A percentile compares a stretch with the other conserved stretches of the same genome.
These are phyloP conservation scores for Drosophila colorata DNA, from an alignment of 2,888 invertebrate genomes.

Conservation along the genomic window DNA sequence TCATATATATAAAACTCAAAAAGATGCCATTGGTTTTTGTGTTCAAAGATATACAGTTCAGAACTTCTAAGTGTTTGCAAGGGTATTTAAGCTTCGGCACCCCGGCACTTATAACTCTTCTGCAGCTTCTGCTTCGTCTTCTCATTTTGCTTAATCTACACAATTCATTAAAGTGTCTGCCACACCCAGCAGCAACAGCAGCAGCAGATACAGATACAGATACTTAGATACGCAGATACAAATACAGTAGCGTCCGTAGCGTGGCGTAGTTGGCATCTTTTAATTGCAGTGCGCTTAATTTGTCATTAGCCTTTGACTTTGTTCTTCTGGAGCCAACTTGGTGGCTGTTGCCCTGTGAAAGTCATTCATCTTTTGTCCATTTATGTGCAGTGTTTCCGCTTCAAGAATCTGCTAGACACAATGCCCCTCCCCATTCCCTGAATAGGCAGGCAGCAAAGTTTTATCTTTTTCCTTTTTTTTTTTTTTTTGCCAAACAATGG, in stretches of 20 bases:
- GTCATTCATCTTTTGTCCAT: constrained; percentile 39
- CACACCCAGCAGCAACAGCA: constrained; percentile 33
- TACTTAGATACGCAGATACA: constrained; percentile 19
- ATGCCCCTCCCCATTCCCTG: constrained; percentile 17
- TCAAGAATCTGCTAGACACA: constrained; percentile 34
- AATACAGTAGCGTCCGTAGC: constrained; percentile 28
- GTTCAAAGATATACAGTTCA: too few relatives aligned
- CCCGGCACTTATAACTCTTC: too few relatives aligned
- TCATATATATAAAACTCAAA: too few relatives aligned
- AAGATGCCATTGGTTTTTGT: too few relatives aligned
- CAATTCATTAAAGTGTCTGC: constrained; percentile 55
- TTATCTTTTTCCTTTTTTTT: neutral
- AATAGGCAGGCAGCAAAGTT: constrained; percentile 15
- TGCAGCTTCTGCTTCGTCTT: neutral
- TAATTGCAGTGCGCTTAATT: constrained; percentile 78
- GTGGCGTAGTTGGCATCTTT: constrained; percentile 28
- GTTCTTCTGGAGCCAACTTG: constrained; percentile 6
- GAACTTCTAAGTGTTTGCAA: too few relatives aligned
- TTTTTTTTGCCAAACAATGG: constrained; percentile 37
- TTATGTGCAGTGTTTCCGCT: constrained; percentile 39
- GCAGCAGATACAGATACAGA: constrained; percentile 18
- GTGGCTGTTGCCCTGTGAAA: constrained; percentile 26
- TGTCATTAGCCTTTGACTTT: constrained; percentile 78
- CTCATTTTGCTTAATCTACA: constrained; percentile 23
- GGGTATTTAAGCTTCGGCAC: neutral